phyloP scores from a whole-genome alignment of 1,140 invertebrate genomes.

The Caenorhabditis elegans region DNA sequence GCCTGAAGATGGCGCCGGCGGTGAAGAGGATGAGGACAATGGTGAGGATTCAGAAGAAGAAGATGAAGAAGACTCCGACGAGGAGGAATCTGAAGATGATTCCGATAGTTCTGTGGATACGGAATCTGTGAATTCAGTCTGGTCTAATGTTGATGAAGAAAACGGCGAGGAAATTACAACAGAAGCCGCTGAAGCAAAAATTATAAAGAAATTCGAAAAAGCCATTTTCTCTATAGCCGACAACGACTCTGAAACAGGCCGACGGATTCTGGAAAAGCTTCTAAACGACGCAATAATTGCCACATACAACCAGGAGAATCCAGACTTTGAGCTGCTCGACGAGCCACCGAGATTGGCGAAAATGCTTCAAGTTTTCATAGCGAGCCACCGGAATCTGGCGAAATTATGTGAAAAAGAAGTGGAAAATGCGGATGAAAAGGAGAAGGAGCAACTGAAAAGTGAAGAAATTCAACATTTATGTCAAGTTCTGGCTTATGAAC shows the following conservation, averaged over 20 bases:
- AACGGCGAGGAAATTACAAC: neutral
- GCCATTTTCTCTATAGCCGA: neutral
- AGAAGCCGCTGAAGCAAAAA: constrained; percentile 32
- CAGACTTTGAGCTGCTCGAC: neutral
- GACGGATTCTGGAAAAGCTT: neutral
- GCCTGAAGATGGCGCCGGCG: neutral
- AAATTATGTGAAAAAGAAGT: neutral
- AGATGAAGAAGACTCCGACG: neutral
- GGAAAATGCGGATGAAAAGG: neutral
- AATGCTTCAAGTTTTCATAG: constrained; percentile 23
- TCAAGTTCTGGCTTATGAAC: neutral
- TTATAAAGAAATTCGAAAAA: constrained; percentile 1
- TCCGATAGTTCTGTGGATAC: neutral
- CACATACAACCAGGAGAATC: neutral
- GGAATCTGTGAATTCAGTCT: constrained; percentile 23
- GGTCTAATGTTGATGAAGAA: neutral
- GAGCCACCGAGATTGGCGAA: constrained; percentile 22
- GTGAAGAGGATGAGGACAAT: neutral
- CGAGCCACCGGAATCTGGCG: constrained; percentile 14
- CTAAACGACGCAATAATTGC: constrained; percentile 8
- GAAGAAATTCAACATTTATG: constrained; percentile 6
- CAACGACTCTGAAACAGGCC: neutral
- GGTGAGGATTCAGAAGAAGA: neutral
- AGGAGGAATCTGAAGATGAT: constrained; percentile 25
- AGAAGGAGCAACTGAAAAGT: neutral